These are phyloP conservation scores for Piezodorus guildinii DNA, from an alignment of 1,140 invertebrate species.

Conservation along the genomic window DNA sequence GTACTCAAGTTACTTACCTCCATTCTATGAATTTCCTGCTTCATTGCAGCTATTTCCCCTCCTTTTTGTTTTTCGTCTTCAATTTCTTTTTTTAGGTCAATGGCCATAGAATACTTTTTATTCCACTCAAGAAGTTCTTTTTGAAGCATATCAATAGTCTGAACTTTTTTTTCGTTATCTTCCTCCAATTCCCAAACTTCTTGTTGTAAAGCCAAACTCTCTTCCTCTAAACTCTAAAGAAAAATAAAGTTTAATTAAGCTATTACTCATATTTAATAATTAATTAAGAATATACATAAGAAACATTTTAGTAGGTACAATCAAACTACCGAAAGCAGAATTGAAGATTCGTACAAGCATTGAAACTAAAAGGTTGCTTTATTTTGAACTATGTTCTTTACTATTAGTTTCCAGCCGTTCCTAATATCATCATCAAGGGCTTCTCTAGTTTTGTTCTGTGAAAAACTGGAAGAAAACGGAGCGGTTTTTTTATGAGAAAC, in stretches of 20 bases:
- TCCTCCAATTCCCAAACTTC: conserved; percentile 51
- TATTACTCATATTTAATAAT: no score
- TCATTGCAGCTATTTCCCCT: conserved; percentile 60
- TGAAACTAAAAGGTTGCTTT: no score
- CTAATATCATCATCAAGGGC: no score
- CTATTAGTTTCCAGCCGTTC: no score
- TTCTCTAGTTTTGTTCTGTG: no score
- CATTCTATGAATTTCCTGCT: conserved; percentile 71
- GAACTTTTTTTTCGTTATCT: conserved; percentile 48
- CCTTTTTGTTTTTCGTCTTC: conserved; percentile 49
- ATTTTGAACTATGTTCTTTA: no score
- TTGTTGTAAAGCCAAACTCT: conserved; percentile 38
- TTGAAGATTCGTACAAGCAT: no score
- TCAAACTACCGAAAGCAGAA: no score
- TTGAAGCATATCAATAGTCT: conserved; percentile 48
- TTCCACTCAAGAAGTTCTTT: conserved; percentile 63
- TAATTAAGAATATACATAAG: conserved; percentile 20
- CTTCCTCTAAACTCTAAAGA: conserved; percentile 25
- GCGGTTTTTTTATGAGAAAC: no score
- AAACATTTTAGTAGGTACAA: no score
- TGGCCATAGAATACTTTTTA: conserved; percentile 58
- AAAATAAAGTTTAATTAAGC: no score
- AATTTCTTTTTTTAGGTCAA: conserved; percentile 52
- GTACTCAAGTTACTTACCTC: conserved; percentile 40
- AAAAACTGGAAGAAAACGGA: no score